Conservation (phyloP, 2,113 vertebrate genomes). For the Coptodon rendalli region DNA sequence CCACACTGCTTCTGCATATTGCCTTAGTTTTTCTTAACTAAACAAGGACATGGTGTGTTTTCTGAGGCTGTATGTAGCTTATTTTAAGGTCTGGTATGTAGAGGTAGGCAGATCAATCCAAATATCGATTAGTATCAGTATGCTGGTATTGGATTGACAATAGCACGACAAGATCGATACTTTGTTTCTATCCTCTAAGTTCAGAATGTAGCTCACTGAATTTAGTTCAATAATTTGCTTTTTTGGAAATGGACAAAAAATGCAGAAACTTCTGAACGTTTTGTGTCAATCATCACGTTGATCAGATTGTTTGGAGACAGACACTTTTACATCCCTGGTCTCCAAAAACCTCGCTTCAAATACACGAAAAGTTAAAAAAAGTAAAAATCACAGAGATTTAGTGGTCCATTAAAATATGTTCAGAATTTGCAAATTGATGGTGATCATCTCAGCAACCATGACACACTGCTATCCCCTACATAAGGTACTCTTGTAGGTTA, state of each 20-base stretch:
- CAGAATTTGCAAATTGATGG: neutral
- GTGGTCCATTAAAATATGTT: neutral
- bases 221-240: neutral
- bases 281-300: too few species aligned
- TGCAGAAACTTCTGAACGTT: too few species aligned
- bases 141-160: neutral
- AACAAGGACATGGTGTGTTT: neutral
- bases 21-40: neutral
- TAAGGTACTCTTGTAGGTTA: neutral
- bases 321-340: neutral
- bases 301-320: neutral
- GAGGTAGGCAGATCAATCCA: neutral
- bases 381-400: neutral
- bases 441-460: neutral
- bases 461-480: neutral
- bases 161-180: neutral
- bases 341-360: neutral
- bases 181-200: neutral
- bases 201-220: neutral
- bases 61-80: neutral
- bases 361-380: accelerated
- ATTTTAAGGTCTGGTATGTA: neutral
- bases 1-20: neutral
- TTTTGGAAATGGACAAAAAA: neutral
- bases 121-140: neutral